Percentiles rank a stretch among this genome's conserved stretches.
phyloP scores from a whole-genome alignment of 2,888 invertebrate species.

The Petrolisthes manimaculis region DNA sequence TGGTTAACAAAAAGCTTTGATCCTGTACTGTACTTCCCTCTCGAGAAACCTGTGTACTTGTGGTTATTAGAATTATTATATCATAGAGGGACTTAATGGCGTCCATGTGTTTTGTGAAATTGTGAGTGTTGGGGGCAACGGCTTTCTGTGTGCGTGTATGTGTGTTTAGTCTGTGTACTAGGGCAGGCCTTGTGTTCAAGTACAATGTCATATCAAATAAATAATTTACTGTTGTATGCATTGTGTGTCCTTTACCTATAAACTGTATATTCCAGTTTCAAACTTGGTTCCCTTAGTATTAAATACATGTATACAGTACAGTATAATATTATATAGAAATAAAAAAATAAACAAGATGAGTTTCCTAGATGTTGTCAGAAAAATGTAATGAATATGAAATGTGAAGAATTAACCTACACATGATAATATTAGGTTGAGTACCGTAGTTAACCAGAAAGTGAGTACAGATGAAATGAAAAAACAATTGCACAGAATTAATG shows the following conservation, averaged over 20 bases:
- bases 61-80: background rate
- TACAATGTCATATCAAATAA: conserved; percentile 52
- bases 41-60: background rate
- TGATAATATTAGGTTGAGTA: too few relatives aligned
- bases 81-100: background rate
- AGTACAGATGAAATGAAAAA: too few relatives aligned
- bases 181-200: conserved; percentile 52
- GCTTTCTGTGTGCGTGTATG: conserved; percentile 36
- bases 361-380: too few relatives aligned
- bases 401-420: too few relatives aligned
- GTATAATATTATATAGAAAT: too few relatives aligned
- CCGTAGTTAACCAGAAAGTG: too few relatives aligned
- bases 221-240: conserved; percentile 23
- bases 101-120: conserved; percentile 17
- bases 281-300: too few relatives aligned
- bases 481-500: too few relatives aligned
- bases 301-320: too few relatives aligned
- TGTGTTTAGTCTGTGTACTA: conserved; percentile 44
- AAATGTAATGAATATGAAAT: too few relatives aligned
- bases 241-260: conserved; percentile 1
- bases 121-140: conserved; percentile 30
- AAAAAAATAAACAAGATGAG: too few relatives aligned
- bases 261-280: too few relatives aligned
- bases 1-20: background rate
- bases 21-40: background rate